Evolutionary conservation across 2,888 invertebrate species (phyloP).

Genomic region (Geophilus truncorum): DNA sequence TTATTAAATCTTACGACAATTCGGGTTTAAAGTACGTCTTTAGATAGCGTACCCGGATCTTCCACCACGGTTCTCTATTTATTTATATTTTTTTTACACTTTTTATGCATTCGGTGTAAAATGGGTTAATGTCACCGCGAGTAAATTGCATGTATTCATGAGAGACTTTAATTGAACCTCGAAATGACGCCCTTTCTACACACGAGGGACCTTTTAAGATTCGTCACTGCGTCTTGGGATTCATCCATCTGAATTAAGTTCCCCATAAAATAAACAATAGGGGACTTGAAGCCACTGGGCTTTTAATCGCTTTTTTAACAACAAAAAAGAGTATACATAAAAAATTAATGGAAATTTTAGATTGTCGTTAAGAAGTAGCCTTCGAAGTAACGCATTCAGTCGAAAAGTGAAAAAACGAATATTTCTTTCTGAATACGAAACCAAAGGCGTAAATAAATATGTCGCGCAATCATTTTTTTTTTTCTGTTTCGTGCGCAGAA

Average conservation of each 20-base stretch:
- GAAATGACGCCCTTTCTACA: not conserved
- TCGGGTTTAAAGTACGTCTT: not conserved
- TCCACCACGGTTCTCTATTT: too few species aligned
- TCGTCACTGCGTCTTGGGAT: not conserved
- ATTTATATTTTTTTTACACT: not conserved
- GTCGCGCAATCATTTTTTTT: too few species aligned
- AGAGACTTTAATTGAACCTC: conserved; percentile 16
- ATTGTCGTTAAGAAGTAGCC: not conserved
- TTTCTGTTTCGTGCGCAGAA: not conserved
- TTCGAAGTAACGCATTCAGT: too few species aligned
- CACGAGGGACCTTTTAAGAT: not conserved
- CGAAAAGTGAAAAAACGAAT: too few species aligned
- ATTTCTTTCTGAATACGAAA: too few species aligned
- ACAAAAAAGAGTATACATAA: not conserved
- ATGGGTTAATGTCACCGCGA: not conserved
- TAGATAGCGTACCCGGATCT: too few species aligned
- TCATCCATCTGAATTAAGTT: not conserved
- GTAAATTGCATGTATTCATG: conserved; percentile 2
- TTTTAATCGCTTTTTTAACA: not conserved
- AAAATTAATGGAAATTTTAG: not conserved
- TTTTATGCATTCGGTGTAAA: not conserved
- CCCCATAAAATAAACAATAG: not conserved
- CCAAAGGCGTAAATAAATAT: too few species aligned
- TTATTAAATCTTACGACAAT: not conserved
- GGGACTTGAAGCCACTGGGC: not conserved